Conservation (phyloP, 2,797 vertebrate species). For the Meda fulgida region DNA sequence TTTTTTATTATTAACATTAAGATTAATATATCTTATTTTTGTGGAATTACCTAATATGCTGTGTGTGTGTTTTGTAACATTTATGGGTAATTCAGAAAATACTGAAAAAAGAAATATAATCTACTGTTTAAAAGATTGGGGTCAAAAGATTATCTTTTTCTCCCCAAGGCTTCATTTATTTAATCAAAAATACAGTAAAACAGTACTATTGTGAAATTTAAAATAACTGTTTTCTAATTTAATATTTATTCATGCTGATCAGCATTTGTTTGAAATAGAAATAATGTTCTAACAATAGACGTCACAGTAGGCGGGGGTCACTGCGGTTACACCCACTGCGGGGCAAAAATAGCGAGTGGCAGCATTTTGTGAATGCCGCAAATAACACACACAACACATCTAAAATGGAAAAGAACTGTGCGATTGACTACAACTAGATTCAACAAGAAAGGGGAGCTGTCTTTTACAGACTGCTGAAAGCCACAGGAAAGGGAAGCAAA, state of each 20-base stretch:
- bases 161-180: background rate
- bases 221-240: background rate
- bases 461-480: background rate
- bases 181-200: background rate
- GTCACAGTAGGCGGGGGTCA: background rate
- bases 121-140: background rate
- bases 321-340: background rate
- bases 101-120: background rate
- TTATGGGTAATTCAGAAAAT: background rate
- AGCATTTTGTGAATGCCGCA: background rate
- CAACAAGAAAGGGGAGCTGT: background rate
- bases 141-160: background rate
- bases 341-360: background rate
- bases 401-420: background rate
- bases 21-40: background rate
- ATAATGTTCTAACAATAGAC: background rate
- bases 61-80: background rate
- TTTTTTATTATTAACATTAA: background rate
- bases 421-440: background rate
- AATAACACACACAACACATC: background rate
- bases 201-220: background rate
- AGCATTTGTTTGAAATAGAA: background rate
- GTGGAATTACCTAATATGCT: background rate
- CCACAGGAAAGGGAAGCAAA: background rate
- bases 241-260: background rate